Percentiles rank a stretch among this genome's conserved stretches.
Conservation (phyloP, 2,797 vertebrate genomes). For the Rhinogobio ventralis region DNA sequence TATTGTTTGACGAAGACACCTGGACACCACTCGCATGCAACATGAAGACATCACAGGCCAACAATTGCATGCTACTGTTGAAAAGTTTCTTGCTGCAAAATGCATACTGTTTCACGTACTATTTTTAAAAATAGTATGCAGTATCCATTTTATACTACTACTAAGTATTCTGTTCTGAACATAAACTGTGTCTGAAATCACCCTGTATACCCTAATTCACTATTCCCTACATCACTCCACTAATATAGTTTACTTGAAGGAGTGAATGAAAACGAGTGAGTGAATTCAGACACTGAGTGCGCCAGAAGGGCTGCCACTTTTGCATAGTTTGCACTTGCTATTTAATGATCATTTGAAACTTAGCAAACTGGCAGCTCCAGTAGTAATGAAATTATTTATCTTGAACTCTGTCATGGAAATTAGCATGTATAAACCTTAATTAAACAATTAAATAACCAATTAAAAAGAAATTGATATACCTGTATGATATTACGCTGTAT, state of each 20-base stretch:
- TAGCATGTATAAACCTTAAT: not conserved
- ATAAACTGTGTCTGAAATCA: constrained; percentile 41
- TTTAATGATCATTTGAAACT: not conserved
- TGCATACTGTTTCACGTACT: not conserved
- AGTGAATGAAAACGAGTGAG: not conserved
- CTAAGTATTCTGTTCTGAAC: constrained; percentile 54
- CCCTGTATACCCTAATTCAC: not conserved
- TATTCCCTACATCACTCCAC: not conserved
- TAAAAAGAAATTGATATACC: not conserved
- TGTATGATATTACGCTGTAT: not conserved
- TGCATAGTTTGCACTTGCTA: not conserved
- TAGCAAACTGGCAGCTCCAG: not conserved
- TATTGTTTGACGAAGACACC: not conserved
- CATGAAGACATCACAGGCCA: not conserved
- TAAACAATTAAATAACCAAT: not conserved
- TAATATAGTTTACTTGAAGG: not conserved
- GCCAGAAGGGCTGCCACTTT: not conserved
- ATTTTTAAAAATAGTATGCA: not conserved
- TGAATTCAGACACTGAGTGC: not conserved
- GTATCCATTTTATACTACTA: not conserved
- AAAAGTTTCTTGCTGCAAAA: not conserved
- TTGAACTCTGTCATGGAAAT: not conserved
- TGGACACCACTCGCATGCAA: not conserved
- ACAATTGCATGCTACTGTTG: not conserved
- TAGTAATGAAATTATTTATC: not conserved